Percentiles rank a stretch among this genome's conserved stretches.
Conservation (phyloP, 2,113 vertebrate species). For the Heterotis niloticus region DNA sequence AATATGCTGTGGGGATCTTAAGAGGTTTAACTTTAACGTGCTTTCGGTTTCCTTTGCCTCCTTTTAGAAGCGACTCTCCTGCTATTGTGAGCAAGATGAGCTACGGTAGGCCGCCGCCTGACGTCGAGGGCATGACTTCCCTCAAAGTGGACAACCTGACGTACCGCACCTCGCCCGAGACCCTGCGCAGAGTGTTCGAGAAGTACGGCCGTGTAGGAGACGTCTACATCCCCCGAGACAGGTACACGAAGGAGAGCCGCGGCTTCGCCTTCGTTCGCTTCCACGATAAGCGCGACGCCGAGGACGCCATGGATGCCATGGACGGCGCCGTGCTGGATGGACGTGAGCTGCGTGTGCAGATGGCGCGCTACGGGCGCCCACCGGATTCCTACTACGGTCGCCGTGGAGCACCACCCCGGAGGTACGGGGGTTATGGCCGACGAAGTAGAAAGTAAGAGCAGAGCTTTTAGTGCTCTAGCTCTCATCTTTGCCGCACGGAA, state of each 20-base stretch:
- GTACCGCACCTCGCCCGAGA: slow-evolving; percentile 90
- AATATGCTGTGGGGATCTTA: not conserved
- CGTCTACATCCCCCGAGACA: slow-evolving; percentile 87
- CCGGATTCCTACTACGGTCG: slow-evolving; percentile 83
- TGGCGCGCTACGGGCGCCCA: slow-evolving; percentile 88
- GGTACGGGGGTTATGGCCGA: slow-evolving; percentile 75
- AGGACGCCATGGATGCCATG: slow-evolving; percentile 95
- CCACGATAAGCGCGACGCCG: slow-evolving; percentile 88
- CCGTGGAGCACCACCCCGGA: slow-evolving; percentile 72
- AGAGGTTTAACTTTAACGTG: not conserved
- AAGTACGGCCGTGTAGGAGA: slow-evolving; percentile 93
- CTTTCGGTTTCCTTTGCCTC: not conserved
- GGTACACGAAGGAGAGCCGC: slow-evolving; percentile 89
- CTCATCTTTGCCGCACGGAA: not conserved
- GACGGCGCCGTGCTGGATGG: slow-evolving; percentile 87
- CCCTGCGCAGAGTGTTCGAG: slow-evolving; percentile 86
- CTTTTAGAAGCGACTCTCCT: not conserved
- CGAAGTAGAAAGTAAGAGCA: slow-evolving; percentile 73
- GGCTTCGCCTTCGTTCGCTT: slow-evolving; percentile 95
- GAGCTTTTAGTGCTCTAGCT: slow-evolving; percentile 14
- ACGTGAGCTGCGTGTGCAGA: slow-evolving; percentile 85
- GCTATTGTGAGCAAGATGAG: slow-evolving; percentile 67
- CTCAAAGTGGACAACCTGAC: slow-evolving; percentile 97
- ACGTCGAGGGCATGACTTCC: slow-evolving; percentile 94
- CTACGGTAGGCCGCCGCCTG: slow-evolving; percentile 90